Conservation (phyloP, 2,888 invertebrate species). For the Nowickia ferox region DNA sequence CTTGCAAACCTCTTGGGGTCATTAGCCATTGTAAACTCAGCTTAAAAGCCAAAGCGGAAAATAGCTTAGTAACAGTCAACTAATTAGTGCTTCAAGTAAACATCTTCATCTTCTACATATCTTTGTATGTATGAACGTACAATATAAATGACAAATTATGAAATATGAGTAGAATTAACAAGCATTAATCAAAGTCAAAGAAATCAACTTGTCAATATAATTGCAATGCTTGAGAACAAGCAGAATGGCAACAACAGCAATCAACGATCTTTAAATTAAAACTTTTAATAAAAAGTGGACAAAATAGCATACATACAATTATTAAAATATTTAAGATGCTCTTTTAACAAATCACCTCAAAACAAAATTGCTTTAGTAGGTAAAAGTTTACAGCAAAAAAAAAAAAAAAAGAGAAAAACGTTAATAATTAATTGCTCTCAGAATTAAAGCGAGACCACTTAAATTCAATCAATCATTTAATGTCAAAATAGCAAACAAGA, state of each 20-base stretch:
- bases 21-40: conserved; percentile 20
- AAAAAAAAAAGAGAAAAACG: background rate
- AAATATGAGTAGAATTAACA: conserved; percentile 50
- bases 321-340: conserved; percentile 23
- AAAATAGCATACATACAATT: conserved; percentile 15
- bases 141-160: conserved; percentile 36
- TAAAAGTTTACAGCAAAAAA: background rate
- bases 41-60: conserved; percentile 22
- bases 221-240: conserved; percentile 34
- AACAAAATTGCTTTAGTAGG: conserved; percentile 7
- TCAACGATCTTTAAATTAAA: conserved; percentile 10
- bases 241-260: background rate
- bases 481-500: conserved; percentile 38
- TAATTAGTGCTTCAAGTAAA: conserved; percentile 38
- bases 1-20: background rate
- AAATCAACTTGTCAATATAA: conserved; percentile 65
- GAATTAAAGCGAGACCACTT: conserved; percentile 50
- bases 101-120: conserved; percentile 40
- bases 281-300: background rate
- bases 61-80: conserved; percentile 18
- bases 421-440: conserved; percentile 46
- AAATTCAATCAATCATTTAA: conserved; percentile 61
- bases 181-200: conserved; percentile 68
- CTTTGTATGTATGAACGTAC: background rate
- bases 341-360: conserved; percentile 47